These are phyloP conservation scores for Archips crataeganus DNA, from an alignment of 2,888 invertebrate genomes.

Conservation along the genomic window DNA sequence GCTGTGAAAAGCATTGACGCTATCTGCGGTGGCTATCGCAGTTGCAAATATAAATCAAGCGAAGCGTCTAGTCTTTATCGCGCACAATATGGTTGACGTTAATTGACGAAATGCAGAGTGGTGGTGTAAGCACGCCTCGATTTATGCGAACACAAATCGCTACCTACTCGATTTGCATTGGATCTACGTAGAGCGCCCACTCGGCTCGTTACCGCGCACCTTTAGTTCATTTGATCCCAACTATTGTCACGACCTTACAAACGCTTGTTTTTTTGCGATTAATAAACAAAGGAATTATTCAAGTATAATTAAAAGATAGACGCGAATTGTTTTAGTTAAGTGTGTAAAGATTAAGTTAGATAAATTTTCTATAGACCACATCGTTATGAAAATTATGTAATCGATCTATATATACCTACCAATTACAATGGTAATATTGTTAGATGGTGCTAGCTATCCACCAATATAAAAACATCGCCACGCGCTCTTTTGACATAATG, in stretches of 20 bases:
- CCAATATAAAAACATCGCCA: conserved; percentile 5
- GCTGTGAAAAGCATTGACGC: conserved; percentile 44
- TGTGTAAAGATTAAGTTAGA: background rate
- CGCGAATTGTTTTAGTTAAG: background rate
- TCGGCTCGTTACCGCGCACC: conserved; percentile 68
- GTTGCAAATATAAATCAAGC: conserved; percentile 56
- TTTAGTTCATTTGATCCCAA: conserved; percentile 57
- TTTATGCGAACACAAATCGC: conserved; percentile 72
- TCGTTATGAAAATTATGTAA: no score
- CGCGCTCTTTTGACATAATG: conserved; percentile 3
- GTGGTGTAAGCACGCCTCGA: conserved; percentile 58
- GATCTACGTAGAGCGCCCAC: conserved; percentile 76
- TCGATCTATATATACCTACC: no score
- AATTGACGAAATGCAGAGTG: conserved; percentile 73
- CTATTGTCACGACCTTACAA: conserved; percentile 69
- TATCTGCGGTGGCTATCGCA: conserved; percentile 50
- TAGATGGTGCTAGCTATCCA: conserved; percentile 1
- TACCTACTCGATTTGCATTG: conserved; percentile 76
- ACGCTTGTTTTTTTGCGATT: conserved; percentile 37
- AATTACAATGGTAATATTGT: background rate
- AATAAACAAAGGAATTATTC: background rate
- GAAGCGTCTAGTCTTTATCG: conserved; percentile 54
- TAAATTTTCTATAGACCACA: no score
- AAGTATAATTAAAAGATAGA: background rate
- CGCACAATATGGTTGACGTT: conserved; percentile 68